Conservation (phyloP, 2,797 vertebrate genomes). For the Poecilia picta region DNA sequence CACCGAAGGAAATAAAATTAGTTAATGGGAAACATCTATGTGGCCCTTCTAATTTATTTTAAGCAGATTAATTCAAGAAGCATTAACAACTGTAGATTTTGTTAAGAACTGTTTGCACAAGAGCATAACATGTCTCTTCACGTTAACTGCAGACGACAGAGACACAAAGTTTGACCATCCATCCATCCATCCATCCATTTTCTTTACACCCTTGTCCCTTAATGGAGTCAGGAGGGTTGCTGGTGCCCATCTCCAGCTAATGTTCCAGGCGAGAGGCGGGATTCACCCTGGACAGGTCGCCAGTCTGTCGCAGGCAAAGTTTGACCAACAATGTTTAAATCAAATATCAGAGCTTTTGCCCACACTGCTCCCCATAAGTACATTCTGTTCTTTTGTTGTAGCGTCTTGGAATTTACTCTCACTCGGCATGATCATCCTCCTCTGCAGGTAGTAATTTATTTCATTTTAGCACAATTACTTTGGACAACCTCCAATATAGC, state of each 20-base stretch:
- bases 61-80: constrained; percentile 17
- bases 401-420: constrained; percentile 11
- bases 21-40: constrained; percentile 37
- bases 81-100: constrained; percentile 7
- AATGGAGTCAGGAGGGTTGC: too few relatives aligned
- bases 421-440: background rate
- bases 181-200: too few relatives aligned
- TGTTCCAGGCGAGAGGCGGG: too few relatives aligned
- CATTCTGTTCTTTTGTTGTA: constrained; percentile 13
- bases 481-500: constrained; percentile 18
- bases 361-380: constrained; percentile 4
- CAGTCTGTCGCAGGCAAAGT: background rate
- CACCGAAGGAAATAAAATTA: constrained; percentile 19
- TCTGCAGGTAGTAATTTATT: constrained; percentile 22
- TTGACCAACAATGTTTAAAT: constrained; percentile 2
- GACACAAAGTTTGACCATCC: background rate
- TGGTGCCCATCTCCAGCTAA: too few relatives aligned
- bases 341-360: background rate
- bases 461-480: constrained; percentile 7
- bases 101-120: constrained; percentile 10
- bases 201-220: too few relatives aligned
- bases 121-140: background rate
- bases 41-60: constrained; percentile 35
- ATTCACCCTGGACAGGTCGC: too few relatives aligned
- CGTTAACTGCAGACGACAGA: background rate